These are phyloP conservation scores for Daphoenositta chrysoptera DNA, from an alignment of 2,113 vertebrate genomes.

Conservation along the genomic window DNA sequence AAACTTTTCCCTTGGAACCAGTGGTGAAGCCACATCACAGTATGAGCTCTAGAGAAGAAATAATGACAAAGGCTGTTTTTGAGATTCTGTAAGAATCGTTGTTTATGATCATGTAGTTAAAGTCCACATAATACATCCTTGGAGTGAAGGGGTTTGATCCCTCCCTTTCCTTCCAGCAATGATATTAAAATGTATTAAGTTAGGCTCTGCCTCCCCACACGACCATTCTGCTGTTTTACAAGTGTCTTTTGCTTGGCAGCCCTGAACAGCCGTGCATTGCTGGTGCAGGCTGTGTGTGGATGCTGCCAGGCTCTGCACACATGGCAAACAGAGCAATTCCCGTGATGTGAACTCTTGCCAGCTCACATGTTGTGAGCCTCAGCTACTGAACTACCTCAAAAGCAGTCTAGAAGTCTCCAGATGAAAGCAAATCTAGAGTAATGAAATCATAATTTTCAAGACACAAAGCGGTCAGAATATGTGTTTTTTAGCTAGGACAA, in stretches of 20 bases:
- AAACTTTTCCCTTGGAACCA: not conserved
- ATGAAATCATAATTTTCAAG: not conserved
- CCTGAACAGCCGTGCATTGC: not conserved
- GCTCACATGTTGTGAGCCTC: not conserved
- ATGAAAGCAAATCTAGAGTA: not conserved
- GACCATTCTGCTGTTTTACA: not conserved
- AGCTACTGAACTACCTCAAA: not conserved
- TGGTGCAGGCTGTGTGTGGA: not conserved
- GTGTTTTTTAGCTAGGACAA: not conserved
- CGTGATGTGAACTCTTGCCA: not conserved
- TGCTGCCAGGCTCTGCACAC: not conserved
- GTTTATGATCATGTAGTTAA: not conserved
- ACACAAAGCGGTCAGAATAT: not conserved
- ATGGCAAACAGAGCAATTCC: rapidly evolving
- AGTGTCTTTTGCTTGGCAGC: not conserved
- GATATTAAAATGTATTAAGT: not conserved
- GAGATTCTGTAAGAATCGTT: not conserved
- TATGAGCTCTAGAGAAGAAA: not conserved
- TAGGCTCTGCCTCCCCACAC: not conserved
- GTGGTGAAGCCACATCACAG: not conserved
- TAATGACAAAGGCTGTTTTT: not conserved
- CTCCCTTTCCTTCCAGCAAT: not conserved
- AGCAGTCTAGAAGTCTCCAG: not conserved
- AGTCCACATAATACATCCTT: not conserved
- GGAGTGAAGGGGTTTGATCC: not conserved